These are phyloP conservation scores for Parapristionchus giblindavisi DNA, from an alignment of 2,888 invertebrate species.

Conservation along the genomic window DNA sequence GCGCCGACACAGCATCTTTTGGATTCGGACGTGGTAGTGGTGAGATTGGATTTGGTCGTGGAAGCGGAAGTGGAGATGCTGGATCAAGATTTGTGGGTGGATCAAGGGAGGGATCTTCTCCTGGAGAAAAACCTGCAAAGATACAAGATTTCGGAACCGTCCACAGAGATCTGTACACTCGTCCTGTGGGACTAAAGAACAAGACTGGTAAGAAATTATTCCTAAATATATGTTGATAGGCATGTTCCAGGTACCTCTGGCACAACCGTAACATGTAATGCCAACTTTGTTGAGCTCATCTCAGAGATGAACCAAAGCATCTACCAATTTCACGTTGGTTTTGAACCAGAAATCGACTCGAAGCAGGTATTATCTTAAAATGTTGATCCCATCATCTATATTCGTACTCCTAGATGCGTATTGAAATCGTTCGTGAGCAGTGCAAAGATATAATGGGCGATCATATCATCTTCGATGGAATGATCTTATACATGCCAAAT, in stretches of 20 bases:
- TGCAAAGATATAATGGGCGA: constrained; percentile 38
- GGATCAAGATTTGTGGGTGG: constrained; percentile 6
- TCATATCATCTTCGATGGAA: constrained; percentile 61
- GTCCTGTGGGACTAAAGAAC: constrained; percentile 45
- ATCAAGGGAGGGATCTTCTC: not conserved
- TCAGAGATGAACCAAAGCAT: constrained; percentile 41
- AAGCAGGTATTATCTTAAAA: constrained; percentile 37
- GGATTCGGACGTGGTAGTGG: no score
- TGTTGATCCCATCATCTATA: not conserved
- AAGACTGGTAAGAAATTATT: constrained; percentile 24
- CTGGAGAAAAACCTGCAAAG: constrained; percentile 1
- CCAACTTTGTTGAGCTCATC: constrained; percentile 51
- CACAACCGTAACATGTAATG: constrained; percentile 37
- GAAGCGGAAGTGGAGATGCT: constrained; percentile 9
- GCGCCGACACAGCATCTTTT: no score
- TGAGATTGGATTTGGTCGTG: constrained; percentile 24
- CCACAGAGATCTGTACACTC: constrained; percentile 50
- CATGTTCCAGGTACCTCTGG: constrained; percentile 43
- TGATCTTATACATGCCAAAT: constrained; percentile 31
- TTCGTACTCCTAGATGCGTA: constrained; percentile 12
- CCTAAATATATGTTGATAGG: not conserved
- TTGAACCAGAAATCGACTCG: constrained; percentile 53
- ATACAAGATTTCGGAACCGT: constrained; percentile 46
- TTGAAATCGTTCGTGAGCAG: constrained; percentile 34
- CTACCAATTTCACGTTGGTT: constrained; percentile 52